phyloP scores from a whole-genome alignment of 2,113 vertebrate species.

The Pelusios castaneus region DNA sequence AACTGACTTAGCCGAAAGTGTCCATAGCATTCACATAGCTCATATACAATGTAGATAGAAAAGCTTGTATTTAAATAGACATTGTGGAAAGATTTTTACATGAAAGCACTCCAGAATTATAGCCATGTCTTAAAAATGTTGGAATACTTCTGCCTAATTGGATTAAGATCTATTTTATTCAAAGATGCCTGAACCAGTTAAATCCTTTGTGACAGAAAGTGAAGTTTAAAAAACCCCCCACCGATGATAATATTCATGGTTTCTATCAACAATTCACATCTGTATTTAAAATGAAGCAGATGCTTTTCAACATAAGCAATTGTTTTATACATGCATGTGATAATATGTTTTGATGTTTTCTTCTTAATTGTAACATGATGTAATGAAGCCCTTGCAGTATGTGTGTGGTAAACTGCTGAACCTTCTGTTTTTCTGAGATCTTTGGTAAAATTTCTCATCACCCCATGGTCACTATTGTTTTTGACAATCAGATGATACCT shows the following conservation, averaged over 20 bases:
- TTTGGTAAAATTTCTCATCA: slow-evolving; percentile 56
- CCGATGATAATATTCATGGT: slow-evolving; percentile 68
- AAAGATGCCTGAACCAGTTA: slow-evolving; percentile 75
- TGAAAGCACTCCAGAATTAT: slow-evolving; percentile 55
- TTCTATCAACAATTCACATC: slow-evolving; percentile 79
- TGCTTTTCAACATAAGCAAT: slow-evolving; percentile 55
- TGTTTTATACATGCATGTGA: slow-evolving; percentile 75
- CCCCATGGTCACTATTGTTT: slow-evolving; percentile 5
- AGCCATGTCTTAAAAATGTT: slow-evolving; percentile 61
- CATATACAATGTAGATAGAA: neutral
- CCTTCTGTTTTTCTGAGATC: slow-evolving; percentile 53
- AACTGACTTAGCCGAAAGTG: neutral
- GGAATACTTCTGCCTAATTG: slow-evolving; percentile 74
- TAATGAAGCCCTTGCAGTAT: slow-evolving; percentile 64
- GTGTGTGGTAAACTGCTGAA: slow-evolving; percentile 73
- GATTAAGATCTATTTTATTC: slow-evolving; percentile 79
- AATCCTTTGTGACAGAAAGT: slow-evolving; percentile 70
- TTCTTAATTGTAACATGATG: slow-evolving; percentile 77
- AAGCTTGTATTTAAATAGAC: slow-evolving; percentile 33
- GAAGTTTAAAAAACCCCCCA: slow-evolving; percentile 25
- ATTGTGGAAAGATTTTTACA: slow-evolving; percentile 35
- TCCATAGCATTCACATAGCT: neutral
- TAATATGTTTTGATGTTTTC: slow-evolving; percentile 80
- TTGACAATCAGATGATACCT: slow-evolving; percentile 25
- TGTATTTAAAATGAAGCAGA: slow-evolving; percentile 78